These are phyloP conservation scores for Rana temporaria DNA, from an alignment of 2,113 vertebrate genomes.

Conservation along the genomic window DNA sequence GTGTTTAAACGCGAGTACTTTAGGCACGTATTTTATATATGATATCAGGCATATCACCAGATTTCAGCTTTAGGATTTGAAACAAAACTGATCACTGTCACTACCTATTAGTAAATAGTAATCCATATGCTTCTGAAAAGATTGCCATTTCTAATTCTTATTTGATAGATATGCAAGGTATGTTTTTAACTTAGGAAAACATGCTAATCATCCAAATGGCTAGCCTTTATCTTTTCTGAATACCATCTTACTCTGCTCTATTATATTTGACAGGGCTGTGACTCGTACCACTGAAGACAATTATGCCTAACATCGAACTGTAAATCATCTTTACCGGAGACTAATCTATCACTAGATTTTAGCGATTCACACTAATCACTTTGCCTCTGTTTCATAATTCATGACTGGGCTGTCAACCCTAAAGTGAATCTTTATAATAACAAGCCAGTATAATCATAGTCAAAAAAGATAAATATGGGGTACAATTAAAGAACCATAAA, in stretches of 20 bases:
- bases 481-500: not conserved
- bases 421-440: not conserved
- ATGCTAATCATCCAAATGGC: not conserved
- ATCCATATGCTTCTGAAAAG: no score
- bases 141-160: no score
- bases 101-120: no score
- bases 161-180: not conserved
- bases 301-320: not conserved
- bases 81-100: no score
- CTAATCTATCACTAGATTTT: conserved; percentile 1
- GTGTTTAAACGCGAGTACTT: no score
- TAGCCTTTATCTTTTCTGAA: not conserved
- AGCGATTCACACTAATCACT: conserved; percentile 7
- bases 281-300: not conserved
- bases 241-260: not conserved
- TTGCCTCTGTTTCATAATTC: not conserved
- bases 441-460: not conserved
- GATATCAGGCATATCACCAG: no score
- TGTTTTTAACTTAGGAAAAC: not conserved
- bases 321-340: conserved; percentile 1
- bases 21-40: no score
- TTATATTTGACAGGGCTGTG: not conserved
- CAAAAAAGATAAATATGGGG: not conserved
- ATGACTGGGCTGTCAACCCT: not conserved
- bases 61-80: no score